Percentiles rank a stretch among this genome's conserved stretches.
phyloP scores from a whole-genome alignment of 2,797 vertebrate genomes.

The Trichosurus vulpecula region DNA sequence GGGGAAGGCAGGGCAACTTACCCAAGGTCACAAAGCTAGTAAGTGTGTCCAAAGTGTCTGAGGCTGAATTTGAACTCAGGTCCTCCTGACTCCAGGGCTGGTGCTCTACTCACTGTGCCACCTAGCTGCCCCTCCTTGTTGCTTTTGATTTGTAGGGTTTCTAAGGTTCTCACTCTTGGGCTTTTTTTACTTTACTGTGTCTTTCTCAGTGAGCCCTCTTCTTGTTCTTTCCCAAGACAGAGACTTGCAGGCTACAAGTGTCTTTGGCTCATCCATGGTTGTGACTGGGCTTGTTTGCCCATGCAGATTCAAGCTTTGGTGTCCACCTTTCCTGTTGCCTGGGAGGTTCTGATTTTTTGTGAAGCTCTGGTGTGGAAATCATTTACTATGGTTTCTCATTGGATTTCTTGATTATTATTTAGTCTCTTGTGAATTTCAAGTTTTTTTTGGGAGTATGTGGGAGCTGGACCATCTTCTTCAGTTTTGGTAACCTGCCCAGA shows the following conservation, averaged over 20 bases:
- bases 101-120: too few relatives aligned
- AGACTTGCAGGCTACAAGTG: not conserved
- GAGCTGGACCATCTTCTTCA: not conserved
- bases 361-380: not conserved
- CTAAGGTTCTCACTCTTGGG: not conserved
- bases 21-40: too few relatives aligned
- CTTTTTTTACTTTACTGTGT: not conserved
- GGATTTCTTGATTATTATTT: not conserved
- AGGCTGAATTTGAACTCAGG: too few relatives aligned
- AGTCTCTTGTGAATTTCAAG: not conserved
- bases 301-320: not conserved
- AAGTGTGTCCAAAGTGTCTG: too few relatives aligned
- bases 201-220: not conserved
- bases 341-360: not conserved
- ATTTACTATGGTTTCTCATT: not conserved
- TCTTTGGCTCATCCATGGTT: not conserved
- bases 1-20: too few relatives aligned
- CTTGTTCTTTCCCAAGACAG: not conserved
- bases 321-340: not conserved
- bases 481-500: not conserved
- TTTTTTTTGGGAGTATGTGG: not conserved
- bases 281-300: not conserved
- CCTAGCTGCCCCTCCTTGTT: too few relatives aligned
- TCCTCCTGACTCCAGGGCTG: too few relatives aligned
- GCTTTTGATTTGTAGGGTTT: not conserved